Conservation (phyloP, 1,140 invertebrate species). For the Drosophila ironensis region DNA sequence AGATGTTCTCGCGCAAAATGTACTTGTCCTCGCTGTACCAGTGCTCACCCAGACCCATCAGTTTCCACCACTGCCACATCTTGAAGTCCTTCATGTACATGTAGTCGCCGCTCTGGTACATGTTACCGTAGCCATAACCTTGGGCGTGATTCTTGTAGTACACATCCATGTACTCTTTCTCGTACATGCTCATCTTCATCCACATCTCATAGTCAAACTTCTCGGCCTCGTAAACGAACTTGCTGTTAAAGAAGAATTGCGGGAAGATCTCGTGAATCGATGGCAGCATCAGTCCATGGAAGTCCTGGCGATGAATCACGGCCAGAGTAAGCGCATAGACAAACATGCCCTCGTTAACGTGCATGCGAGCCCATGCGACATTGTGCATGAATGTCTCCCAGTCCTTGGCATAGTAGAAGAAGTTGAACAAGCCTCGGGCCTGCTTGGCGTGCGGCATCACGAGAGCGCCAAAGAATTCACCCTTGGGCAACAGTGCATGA, state of each 20-base stretch:
- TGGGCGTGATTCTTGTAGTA: slow-evolving; percentile 86
- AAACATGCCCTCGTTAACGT: slow-evolving; percentile 86
- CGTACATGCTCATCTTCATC: slow-evolving; percentile 73
- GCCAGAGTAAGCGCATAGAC: slow-evolving; percentile 84
- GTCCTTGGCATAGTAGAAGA: slow-evolving; percentile 86
- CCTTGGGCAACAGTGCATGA: slow-evolving; percentile 62
- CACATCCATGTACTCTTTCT: slow-evolving; percentile 84
- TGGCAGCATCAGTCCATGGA: slow-evolving; percentile 84
- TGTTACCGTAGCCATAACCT: slow-evolving; percentile 82
- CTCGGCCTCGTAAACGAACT: slow-evolving; percentile 84
- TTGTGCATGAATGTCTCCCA: slow-evolving; percentile 86
- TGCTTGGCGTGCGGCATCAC: slow-evolving; percentile 82
- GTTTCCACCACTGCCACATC: slow-evolving; percentile 80
- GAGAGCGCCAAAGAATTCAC: slow-evolving; percentile 74
- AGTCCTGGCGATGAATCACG: slow-evolving; percentile 84
- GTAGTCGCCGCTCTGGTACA: slow-evolving; percentile 56
- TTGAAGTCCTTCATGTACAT: slow-evolving; percentile 79
- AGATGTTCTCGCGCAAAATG: slow-evolving; percentile 70
- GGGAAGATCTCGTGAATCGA: slow-evolving; percentile 86
- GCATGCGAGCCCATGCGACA: slow-evolving; percentile 84
- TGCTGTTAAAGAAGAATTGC: slow-evolving; percentile 84
- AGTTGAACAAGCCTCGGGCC: slow-evolving; percentile 83
- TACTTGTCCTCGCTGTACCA: slow-evolving; percentile 67
- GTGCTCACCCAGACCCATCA: slow-evolving; percentile 74
- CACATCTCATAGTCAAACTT: slow-evolving; percentile 76